Conservation (phyloP, 2,113 vertebrate genomes). For the Poeciliopsis occidentalis region DNA sequence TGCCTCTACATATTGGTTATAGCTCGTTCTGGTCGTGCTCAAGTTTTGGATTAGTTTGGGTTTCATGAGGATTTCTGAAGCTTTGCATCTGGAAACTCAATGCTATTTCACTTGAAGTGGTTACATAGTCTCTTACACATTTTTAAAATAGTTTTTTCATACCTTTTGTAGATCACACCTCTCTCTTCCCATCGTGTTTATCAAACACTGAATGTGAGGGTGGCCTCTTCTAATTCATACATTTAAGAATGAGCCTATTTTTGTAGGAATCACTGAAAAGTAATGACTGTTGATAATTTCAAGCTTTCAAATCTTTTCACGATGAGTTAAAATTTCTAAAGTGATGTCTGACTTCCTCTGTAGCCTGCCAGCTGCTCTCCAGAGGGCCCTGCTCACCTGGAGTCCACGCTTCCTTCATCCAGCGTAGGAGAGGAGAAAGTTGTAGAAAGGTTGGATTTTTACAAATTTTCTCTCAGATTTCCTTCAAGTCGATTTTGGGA, state of each 20-base stretch:
- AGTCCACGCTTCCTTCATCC: constrained; percentile 42
- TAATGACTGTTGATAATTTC: not conserved
- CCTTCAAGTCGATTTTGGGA: not conserved
- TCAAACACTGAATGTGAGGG: not conserved
- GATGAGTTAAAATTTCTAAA: not conserved
- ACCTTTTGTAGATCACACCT: too few species aligned
- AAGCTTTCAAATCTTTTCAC: not conserved
- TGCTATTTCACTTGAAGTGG: not conserved
- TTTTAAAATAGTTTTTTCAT: not conserved
- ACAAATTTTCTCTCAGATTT: not conserved
- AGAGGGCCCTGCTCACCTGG: constrained; percentile 38
- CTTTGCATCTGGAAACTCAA: not conserved
- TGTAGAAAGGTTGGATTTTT: constrained; percentile 66
- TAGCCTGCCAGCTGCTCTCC: constrained; percentile 49
- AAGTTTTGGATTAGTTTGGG: not conserved
- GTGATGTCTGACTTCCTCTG: constrained; percentile 13
- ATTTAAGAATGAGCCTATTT: not conserved
- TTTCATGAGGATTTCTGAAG: not conserved
- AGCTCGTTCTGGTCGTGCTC: not conserved
- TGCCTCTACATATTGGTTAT: not conserved
- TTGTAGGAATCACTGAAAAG: not conserved
- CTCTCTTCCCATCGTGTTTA: too few species aligned
- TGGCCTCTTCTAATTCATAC: not conserved
- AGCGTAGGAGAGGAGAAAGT: constrained; percentile 45
- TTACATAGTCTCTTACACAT: too few species aligned